Evolutionary conservation across 2,888 invertebrate genomes (phyloP), one percentile per base, ranked within the genome.

Genomic region (Hyposoter didymator): DNA sequence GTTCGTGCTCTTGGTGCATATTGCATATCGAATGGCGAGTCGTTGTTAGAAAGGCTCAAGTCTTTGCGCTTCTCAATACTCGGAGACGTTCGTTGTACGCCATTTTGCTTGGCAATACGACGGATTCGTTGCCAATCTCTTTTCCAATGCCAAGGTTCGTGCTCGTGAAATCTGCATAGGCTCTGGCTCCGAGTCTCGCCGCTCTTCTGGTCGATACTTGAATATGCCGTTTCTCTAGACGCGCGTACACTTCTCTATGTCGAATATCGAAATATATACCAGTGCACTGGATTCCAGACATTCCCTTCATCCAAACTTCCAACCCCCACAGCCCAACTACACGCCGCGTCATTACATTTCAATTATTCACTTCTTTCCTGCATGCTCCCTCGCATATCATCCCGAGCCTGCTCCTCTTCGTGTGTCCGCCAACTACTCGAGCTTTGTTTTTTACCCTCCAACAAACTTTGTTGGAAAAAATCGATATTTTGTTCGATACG

Each of bases 111-210:
- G 49, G 2, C 69, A 70, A 64, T 64, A n/a, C n/a, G n/a, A n/a
- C n/a, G n/a, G n/a, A n/a, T n/a, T n/a, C n/a, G n/a, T n/a, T 35
- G 19, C 35, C 45, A 43, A 62, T 72, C 66, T 82, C 74, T 59
- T 59, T 74, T 78, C 75, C 87, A 88, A 88, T 88, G 88, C 88
- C 88, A 88, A 88, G 88, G 87, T 88, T 88, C 84, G 79, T 52
- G 67, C 73, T 80, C 84, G 82, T 75, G 67, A 78, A 83, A 82
- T 82, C 39, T 72, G 70, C 47, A 78, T 78, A 52, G 14, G 49
- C 73, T 45, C 64, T n/a, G n/a, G n/a, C n/a, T 72, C 39, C 35
- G 43, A 14, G 5, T 0, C 35, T n/a, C 35, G 35, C 5, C 6
- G 35, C 35, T n/a, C n/a, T n/a, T n/a, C n/a, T 17, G 85, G 55